Base-by-base conservation (phyloP, 2,888 invertebrate species). In the Melinaea menophilus region DNA sequence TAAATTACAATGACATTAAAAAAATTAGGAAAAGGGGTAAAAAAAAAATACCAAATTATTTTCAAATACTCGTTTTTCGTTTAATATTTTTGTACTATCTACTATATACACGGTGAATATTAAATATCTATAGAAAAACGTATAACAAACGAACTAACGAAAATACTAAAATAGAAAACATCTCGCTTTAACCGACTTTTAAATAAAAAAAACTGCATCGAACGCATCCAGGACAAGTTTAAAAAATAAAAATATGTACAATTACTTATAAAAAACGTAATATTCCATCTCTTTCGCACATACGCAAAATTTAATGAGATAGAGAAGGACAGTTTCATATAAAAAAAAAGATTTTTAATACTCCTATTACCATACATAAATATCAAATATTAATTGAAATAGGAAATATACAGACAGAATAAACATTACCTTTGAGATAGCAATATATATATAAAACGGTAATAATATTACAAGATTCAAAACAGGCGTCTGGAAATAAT, bases 61-160 rank as follows among this genome's bases (percentile, higher is more conserved):
- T 70, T 69, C 63, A 68, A 71, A 71, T 71, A 69, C 67, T 70
- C 78, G 77, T 77, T 83, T 84, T 85, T 84, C 80, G 80, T 88
- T 88, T 86, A 85, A 86, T 88, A 86, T 85, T 89, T 86, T 89
- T 88, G 87, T 90, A 89, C 89, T 89, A 90, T 88, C 88, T 88
- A 88, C 82, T 89, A 88, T 90, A 82, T 89, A 89, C 89, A 90
- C 73, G 72, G 83, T 86, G 87, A 84, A 83, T 81, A 78, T 84
- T 86, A 86, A 82, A 87, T 85, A 86, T 88, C 81, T 87, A 82
- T 81, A 82, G 80, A 84, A 86, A 85, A 79, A 82, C 77, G 72
- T 85, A 84, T 84, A 87, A 88, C 84, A 87, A 86, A 85, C 79
- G 79, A 81, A 81, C 78, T 84, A 83, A 80, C 69, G 71, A 75